These are phyloP conservation scores for Cichlasoma orientale DNA, from an alignment of 2,797 vertebrate species.

Conservation along the genomic window DNA sequence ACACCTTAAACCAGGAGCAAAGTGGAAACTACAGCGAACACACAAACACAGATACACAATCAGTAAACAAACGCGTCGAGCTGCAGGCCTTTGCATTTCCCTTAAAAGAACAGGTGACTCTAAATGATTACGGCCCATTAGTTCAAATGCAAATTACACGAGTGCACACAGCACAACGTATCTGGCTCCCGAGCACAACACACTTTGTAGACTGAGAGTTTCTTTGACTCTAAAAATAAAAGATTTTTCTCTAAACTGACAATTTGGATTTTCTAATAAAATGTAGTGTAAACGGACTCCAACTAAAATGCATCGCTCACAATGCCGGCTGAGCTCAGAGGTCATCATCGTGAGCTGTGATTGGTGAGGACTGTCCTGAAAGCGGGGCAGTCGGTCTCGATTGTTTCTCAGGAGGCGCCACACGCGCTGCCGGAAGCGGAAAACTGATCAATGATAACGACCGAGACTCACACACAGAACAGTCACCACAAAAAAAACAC, in stretches of 20 bases:
- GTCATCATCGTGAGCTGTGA: too few species aligned
- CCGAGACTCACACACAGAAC: background rate
- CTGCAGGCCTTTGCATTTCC: background rate
- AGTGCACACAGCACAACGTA: background rate
- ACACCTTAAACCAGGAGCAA: background rate
- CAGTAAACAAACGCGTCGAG: background rate
- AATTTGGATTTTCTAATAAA: background rate
- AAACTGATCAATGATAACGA: conserved; percentile 33
- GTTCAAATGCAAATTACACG: background rate
- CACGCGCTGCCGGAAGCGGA: conserved; percentile 2
- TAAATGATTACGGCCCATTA: background rate
- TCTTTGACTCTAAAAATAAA: background rate
- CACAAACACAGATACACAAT: background rate
- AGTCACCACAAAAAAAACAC: background rate
- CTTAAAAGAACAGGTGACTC: background rate
- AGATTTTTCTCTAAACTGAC: background rate
- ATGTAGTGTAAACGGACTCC: background rate
- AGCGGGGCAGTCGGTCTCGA: background rate
- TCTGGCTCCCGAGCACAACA: background rate
- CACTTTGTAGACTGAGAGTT: fast-evolving
- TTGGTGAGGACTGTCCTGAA: too few species aligned
- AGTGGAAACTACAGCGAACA: background rate
- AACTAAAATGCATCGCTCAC: conserved; percentile 37
- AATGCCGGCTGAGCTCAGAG: conserved; percentile 1
- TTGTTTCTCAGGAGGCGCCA: background rate